Evolutionary conservation across 2,113 vertebrate species (phyloP).

Genomic region (Micronycteris hirsuta): DNA sequence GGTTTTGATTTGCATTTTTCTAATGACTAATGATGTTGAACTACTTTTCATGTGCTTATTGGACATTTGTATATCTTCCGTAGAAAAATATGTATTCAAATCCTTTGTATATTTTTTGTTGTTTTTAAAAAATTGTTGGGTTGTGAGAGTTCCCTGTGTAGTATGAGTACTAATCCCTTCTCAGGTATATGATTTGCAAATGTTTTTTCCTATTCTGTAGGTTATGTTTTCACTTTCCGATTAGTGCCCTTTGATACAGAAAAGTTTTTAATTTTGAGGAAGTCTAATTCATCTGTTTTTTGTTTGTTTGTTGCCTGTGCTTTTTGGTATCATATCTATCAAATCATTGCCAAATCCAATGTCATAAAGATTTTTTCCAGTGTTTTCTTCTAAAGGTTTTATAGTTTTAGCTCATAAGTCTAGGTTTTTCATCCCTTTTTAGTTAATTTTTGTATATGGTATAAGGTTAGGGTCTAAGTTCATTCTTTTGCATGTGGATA

Average conservation of each 20-base stretch:
- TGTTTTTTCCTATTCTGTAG: not conserved
- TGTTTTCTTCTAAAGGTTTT: not conserved
- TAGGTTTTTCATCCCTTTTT: not conserved
- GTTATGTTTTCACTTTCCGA: not conserved
- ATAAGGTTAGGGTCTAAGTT: not conserved
- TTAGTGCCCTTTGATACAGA: not conserved
- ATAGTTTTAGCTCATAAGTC: not conserved
- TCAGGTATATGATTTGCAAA: not conserved
- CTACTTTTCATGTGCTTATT: no score
- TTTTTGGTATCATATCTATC: not conserved
- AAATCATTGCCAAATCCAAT: not conserved
- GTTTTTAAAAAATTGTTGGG: not conserved
- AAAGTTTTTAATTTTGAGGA: not conserved
- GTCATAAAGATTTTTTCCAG: not conserved
- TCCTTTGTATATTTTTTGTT: not conserved
- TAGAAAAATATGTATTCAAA: not conserved
- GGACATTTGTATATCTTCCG: no score
- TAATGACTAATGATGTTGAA: not conserved
- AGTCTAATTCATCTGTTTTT: not conserved
- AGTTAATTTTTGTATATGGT: not conserved
- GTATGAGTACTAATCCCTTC: not conserved
- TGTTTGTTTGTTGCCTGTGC: not conserved
- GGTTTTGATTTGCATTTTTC: not conserved
- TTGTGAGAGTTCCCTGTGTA: not conserved
- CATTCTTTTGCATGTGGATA: not conserved